These are phyloP conservation scores for Galeopsomyia nigrocyanea DNA, from an alignment of 2,888 invertebrate genomes.

Conservation along the genomic window DNA sequence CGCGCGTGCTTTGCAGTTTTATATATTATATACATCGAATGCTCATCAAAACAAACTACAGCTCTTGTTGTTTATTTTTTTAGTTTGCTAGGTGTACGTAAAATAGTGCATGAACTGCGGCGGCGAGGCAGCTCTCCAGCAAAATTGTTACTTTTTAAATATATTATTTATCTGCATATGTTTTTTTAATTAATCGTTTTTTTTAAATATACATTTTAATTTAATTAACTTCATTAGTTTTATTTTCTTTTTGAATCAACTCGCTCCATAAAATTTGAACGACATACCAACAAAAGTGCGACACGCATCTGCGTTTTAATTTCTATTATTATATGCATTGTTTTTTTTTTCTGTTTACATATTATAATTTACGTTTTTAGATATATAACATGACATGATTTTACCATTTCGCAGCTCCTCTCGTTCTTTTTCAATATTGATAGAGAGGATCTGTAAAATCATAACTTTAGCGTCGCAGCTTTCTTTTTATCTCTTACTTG, in stretches of 20 bases:
- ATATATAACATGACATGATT: slow-evolving; percentile 18
- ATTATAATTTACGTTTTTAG: slow-evolving; percentile 16
- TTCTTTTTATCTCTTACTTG: slow-evolving; percentile 19
- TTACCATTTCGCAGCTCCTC: slow-evolving; percentile 12
- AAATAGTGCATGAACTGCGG: slow-evolving; percentile 50
- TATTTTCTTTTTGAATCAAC: slow-evolving; percentile 23
- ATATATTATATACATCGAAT: slow-evolving; percentile 14
- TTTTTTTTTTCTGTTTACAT: slow-evolving; percentile 21
- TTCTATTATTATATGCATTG: slow-evolving; percentile 21
- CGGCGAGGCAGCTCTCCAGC: slow-evolving; percentile 35
- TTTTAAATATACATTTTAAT: not conserved
- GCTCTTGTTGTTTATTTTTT: slow-evolving; percentile 17
- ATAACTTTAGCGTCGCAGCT: slow-evolving; percentile 20
- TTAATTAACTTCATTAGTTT: slow-evolving; percentile 4
- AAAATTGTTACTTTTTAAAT: slow-evolving; percentile 32
- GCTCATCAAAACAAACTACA: slow-evolving; percentile 31
- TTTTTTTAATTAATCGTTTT: slow-evolving; percentile 9
- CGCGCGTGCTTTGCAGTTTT: slow-evolving; percentile 10
- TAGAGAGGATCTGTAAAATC: slow-evolving; percentile 23
- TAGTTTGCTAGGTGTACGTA: slow-evolving; percentile 49
- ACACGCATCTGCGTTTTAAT: slow-evolving; percentile 29
- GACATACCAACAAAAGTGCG: slow-evolving; percentile 39
- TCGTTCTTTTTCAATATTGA: not conserved
- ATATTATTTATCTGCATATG: slow-evolving; percentile 31
- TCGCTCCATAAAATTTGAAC: slow-evolving; percentile 41